phyloP scores from a whole-genome alignment of 2,113 vertebrate species.

The Cervus canadensis region DNA sequence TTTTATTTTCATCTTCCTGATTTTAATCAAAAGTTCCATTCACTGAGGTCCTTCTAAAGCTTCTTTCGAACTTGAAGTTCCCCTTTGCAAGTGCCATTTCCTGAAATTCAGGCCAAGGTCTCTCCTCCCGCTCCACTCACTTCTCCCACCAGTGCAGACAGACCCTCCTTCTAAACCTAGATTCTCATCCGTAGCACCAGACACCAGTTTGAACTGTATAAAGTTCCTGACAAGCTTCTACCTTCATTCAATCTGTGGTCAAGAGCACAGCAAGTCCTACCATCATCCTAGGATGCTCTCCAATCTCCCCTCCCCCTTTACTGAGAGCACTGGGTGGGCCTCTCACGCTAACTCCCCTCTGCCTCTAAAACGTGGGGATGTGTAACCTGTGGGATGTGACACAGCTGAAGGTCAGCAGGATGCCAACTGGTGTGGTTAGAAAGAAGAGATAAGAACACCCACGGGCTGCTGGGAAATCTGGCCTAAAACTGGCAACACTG shows the following conservation, averaged over 20 bases:
- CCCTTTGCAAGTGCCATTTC: not conserved
- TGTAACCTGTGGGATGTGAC: not conserved
- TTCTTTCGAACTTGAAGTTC: not conserved
- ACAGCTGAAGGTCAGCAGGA: not conserved
- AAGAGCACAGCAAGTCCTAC: not conserved
- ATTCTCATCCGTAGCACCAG: not conserved
- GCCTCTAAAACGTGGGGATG: not conserved
- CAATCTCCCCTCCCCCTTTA: not conserved
- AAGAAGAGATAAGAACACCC: not conserved
- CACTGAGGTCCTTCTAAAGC: not conserved
- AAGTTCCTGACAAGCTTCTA: not conserved
- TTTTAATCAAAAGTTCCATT: conserved; percentile 18
- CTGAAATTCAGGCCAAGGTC: not conserved
- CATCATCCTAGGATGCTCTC: not conserved
- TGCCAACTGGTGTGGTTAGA: not conserved
- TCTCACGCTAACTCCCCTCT: not conserved
- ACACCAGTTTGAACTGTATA: not conserved
- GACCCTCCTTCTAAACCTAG: not conserved
- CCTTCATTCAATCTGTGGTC: not conserved
- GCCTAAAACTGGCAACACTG: not conserved
- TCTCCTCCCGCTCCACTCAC: not conserved
- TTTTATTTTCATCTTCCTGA: not conserved
- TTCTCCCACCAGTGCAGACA: not conserved
- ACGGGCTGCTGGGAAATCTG: not conserved
- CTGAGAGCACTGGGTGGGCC: not conserved